Evolutionary conservation across 2,113 vertebrate genomes (phyloP).

Genomic region (Onychorhynchus coronatus): DNA sequence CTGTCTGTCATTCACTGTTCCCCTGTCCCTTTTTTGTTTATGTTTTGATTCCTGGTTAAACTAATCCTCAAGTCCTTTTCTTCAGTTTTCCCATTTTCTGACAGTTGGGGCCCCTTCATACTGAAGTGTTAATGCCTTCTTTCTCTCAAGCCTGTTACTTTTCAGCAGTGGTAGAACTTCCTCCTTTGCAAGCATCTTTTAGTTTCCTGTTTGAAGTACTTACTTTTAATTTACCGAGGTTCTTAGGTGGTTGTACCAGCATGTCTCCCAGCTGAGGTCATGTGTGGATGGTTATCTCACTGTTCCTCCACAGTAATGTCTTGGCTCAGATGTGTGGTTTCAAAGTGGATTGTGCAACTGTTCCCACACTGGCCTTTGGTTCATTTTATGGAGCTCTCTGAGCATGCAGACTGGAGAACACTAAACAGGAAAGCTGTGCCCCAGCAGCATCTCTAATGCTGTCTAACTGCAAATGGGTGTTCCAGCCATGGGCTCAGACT

Average conservation of each 20-base stretch:
- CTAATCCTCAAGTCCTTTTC: background rate
- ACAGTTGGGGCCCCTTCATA: background rate
- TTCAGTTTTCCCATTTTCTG: background rate
- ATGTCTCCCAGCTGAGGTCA: background rate
- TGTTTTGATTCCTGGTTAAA: background rate
- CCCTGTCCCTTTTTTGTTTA: background rate
- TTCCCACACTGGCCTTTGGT: background rate
- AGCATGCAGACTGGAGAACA: background rate
- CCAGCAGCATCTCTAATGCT: background rate
- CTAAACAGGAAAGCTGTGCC: background rate
- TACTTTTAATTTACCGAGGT: background rate
- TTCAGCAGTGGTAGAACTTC: background rate
- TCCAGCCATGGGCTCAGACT: background rate
- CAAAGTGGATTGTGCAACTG: background rate
- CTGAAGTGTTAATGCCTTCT: background rate
- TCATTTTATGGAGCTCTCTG: background rate
- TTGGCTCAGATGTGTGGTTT: background rate
- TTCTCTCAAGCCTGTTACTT: background rate
- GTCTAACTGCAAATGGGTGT: background rate
- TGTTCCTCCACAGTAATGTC: too few relatives aligned
- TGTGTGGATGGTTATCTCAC: background rate
- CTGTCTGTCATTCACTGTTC: background rate
- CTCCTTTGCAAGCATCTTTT: background rate
- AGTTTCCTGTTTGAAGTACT: background rate
- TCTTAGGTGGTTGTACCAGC: background rate